phyloP scores from a whole-genome alignment of 1,140 invertebrate species.

The Homarus americanus region DNA sequence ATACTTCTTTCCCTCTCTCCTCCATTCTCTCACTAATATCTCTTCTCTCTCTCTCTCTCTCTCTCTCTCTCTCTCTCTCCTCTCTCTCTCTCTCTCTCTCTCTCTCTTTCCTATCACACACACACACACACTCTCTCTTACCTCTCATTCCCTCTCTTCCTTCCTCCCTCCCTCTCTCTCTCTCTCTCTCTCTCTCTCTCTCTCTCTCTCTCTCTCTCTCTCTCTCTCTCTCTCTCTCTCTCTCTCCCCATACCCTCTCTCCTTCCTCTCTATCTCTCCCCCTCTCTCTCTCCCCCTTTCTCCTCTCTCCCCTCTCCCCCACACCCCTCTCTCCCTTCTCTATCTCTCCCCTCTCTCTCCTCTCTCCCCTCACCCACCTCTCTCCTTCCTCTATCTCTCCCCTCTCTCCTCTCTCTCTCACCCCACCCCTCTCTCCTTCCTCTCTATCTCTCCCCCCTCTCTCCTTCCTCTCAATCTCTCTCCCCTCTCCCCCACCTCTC shows the following conservation, averaged over 20 bases:
- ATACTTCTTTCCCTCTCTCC: neutral
- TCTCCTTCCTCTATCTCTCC: too few species aligned
- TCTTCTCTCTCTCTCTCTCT: neutral
- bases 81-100: neutral
- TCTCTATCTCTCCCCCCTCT: too few species aligned
- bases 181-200: neutral
- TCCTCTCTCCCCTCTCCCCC: neutral
- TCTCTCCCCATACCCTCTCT: too few species aligned
- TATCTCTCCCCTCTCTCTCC: too few species aligned
- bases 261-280: too few species aligned
- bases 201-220: neutral
- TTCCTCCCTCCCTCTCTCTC: neutral
- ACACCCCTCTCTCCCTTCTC: too few species aligned
- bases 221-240: neutral
- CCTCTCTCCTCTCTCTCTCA: neutral
- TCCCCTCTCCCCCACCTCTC: too few species aligned
- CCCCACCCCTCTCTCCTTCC: neutral
- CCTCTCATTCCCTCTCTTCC: neutral
- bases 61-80: neutral
- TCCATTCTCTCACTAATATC: neutral
- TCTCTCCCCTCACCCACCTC: too few species aligned
- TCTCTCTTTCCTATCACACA: too few species aligned
- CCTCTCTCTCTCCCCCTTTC: neutral
- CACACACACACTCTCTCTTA: neutral
- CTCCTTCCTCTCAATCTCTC: too few species aligned